Conservation (phyloP, 1,140 invertebrate genomes). For the Macrotrachela quadricornifera region DNA sequence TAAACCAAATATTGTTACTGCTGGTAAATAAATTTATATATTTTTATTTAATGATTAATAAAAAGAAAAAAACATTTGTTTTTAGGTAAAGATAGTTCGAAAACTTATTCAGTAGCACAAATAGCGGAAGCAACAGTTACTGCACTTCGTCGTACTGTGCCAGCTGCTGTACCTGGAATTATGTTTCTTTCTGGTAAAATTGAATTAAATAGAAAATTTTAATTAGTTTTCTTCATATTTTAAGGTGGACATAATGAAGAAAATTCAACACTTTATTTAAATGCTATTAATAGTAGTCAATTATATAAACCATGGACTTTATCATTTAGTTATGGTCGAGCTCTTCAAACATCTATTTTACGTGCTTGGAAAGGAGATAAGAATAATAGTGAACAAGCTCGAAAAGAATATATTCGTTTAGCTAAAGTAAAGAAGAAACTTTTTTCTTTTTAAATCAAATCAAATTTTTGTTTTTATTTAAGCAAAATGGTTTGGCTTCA, state of each 20-base stretch:
- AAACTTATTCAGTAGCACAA: constrained; percentile 50
- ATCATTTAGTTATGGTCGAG: constrained; percentile 74
- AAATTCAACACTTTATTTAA: constrained; percentile 67
- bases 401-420: constrained; percentile 65
- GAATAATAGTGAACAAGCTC: constrained; percentile 56
- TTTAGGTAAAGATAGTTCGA: constrained; percentile 44
- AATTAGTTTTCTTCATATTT: constrained; percentile 39
- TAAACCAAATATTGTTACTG: constrained; percentile 96
- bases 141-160: constrained; percentile 56
- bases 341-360: constrained; percentile 57
- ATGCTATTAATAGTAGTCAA: constrained; percentile 59
- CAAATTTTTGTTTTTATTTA: no score
- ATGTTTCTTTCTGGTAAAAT: background rate
- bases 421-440: constrained; percentile 42
- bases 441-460: background rate
- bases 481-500: no score
- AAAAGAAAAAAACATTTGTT: no score
- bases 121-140: constrained; percentile 59
- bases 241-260: constrained; percentile 82
- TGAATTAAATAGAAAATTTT: background rate
- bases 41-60: no score
- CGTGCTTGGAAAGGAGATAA: constrained; percentile 72
- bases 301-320: constrained; percentile 61
- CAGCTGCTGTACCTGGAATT: constrained; percentile 61
- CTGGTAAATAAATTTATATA: constrained; percentile 40